Percentiles rank a stretch among this genome's conserved stretches.
Evolutionary conservation across 2,888 invertebrate genomes (phyloP).

Genomic region (Dynastes hyllus): DNA sequence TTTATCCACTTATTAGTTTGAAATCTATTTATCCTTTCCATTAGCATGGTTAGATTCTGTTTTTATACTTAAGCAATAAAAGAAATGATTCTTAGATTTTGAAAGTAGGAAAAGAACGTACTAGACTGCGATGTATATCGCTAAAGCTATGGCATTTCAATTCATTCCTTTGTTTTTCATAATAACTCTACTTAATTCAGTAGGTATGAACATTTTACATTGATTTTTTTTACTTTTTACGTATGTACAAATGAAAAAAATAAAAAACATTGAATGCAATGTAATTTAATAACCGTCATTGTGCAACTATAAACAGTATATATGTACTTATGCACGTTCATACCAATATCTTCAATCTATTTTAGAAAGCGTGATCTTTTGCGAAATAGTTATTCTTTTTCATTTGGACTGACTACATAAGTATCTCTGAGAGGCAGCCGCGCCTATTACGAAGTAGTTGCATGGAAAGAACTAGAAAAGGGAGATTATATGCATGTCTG

Average conservation of each 20-base stretch:
- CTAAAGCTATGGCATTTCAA: too few species aligned
- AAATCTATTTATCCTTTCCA: too few species aligned
- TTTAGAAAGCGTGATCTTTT: conserved; percentile 36
- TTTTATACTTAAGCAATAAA: neutral
- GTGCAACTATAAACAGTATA: conserved; percentile 5
- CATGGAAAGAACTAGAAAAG: conserved; percentile 8
- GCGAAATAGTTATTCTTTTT: conserved; percentile 35
- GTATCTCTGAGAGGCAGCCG: conserved; percentile 1
- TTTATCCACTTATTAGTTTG: too few species aligned
- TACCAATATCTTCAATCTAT: conserved; percentile 21
- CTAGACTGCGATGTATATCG: too few species aligned
- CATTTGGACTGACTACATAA: neutral
- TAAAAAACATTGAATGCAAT: too few species aligned
- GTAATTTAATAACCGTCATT: conserved; percentile 4
- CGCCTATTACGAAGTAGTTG: neutral
- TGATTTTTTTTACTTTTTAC: too few species aligned
- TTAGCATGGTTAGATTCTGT: too few species aligned
- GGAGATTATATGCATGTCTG: neutral
- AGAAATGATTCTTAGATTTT: neutral
- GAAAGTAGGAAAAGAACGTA: neutral
- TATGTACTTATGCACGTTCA: neutral
- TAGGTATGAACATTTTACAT: too few species aligned
- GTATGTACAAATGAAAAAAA: too few species aligned
- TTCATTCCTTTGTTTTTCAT: too few species aligned
- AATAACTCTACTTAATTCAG: too few species aligned